A percentile compares a stretch with the other conserved stretches of the same genome.
These are phyloP conservation scores for Heteromurus nitidus DNA, from an alignment of 2,888 invertebrate genomes.

Conservation along the genomic window DNA sequence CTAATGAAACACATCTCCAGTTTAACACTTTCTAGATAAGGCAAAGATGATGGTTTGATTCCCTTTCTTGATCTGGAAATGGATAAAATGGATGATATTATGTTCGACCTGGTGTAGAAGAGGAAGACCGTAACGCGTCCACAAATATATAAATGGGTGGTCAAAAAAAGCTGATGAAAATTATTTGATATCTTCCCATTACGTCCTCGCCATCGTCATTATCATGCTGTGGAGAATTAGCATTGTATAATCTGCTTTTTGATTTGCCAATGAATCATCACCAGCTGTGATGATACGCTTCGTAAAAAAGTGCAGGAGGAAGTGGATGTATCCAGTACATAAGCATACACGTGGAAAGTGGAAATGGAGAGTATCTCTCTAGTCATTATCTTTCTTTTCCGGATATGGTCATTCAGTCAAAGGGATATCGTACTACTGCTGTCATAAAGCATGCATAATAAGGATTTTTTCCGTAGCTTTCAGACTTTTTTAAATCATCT, in stretches of 20 bases:
- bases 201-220: conserved; percentile 44
- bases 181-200: conserved; percentile 52
- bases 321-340: no score
- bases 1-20: conserved; percentile 58
- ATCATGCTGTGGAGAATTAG: conserved; percentile 51
- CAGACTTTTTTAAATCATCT: conserved; percentile 3
- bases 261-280: conserved; percentile 57
- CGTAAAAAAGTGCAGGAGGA: no score
- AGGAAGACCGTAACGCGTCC: conserved; percentile 12
- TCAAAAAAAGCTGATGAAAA: conserved; percentile 42
- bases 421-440: background rate
- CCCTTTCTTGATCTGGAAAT: conserved; percentile 47
- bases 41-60: conserved; percentile 31
- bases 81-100: conserved; percentile 8
- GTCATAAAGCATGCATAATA: background rate
- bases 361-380: no score
- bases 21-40: conserved; percentile 47
- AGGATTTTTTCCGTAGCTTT: no score
- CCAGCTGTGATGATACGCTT: conserved; percentile 40
- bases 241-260: conserved; percentile 37
- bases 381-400: conserved; percentile 15
- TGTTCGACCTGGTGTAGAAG: conserved; percentile 1
- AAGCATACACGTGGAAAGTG: no score
- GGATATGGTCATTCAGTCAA: conserved; percentile 37
- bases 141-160: conserved; percentile 56